Conservation (phyloP, 2,888 invertebrate genomes). For the Cyclophora albipunctata region DNA sequence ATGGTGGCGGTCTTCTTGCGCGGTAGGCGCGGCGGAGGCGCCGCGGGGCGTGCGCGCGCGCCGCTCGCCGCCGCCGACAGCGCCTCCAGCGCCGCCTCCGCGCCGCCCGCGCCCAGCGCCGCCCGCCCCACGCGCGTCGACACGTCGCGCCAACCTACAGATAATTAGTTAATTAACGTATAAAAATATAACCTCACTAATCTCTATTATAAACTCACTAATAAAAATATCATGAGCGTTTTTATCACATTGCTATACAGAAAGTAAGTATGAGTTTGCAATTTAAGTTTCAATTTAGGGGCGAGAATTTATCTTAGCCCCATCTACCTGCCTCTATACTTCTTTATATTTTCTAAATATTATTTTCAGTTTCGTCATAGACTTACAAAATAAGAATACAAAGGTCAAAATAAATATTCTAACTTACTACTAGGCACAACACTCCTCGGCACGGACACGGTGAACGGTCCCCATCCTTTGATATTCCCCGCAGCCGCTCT, state of each 20-base stretch:
- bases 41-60: slow-evolving; percentile 52
- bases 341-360: too few relatives aligned
- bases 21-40: slow-evolving; percentile 81
- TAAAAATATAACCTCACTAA: too few relatives aligned
- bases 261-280: too few relatives aligned
- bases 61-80: slow-evolving; percentile 78
- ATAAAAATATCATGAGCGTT: too few relatives aligned
- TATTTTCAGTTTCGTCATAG: too few relatives aligned
- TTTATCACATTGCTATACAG: too few relatives aligned
- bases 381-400: background rate
- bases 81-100: slow-evolving; percentile 78
- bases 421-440: slow-evolving; percentile 93
- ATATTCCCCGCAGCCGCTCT: slow-evolving; percentile 94
- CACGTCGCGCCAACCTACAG: slow-evolving; percentile 89
- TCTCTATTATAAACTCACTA: too few relatives aligned
- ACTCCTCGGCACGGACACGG: slow-evolving; percentile 85
- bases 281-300: too few relatives aligned
- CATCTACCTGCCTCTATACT: too few relatives aligned
- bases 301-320: too few relatives aligned
- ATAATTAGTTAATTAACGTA: background rate
- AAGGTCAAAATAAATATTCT: too few relatives aligned
- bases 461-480: slow-evolving; percentile 89
- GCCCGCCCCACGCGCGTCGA: slow-evolving; percentile 79
- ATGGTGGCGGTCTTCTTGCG: slow-evolving; percentile 92
- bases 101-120: slow-evolving; percentile 67